Conservation (phyloP, 2,797 vertebrate species). For the Lepidocolaptes lacrymiger region DNA sequence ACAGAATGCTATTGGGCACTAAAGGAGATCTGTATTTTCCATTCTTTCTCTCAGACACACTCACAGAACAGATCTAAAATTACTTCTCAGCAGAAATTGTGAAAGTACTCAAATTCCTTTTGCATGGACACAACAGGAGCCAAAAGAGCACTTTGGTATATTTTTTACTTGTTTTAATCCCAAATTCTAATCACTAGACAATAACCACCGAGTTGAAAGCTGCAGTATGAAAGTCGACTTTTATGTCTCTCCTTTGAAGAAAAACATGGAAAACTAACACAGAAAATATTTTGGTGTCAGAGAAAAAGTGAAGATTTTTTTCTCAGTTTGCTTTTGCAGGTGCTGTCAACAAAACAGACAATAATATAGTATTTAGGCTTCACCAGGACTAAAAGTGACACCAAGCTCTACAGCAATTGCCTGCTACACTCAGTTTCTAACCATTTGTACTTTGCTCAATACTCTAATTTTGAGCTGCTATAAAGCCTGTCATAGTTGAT, state of each 20-base stretch:
- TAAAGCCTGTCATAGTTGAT: slow-evolving; percentile 71
- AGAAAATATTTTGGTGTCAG: not conserved
- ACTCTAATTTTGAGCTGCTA: slow-evolving; percentile 55
- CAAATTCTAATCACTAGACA: not conserved
- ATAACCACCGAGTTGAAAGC: not conserved
- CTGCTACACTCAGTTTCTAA: slow-evolving; percentile 30
- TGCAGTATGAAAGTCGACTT: not conserved
- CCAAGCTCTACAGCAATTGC: slow-evolving; percentile 53
- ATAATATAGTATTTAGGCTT: slow-evolving; percentile 67
- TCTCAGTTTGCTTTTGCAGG: slow-evolving; percentile 15
- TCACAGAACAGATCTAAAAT: not conserved
- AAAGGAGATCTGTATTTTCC: not conserved
- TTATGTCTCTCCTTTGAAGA: not conserved
- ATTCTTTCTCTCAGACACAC: not conserved
- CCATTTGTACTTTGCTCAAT: slow-evolving; percentile 42
- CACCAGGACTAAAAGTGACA: slow-evolving; percentile 68
- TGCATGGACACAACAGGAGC: not conserved
- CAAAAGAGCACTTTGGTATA: not conserved
- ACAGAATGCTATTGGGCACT: not conserved
- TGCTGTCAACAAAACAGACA: slow-evolving; percentile 50
- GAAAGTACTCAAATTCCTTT: not conserved
- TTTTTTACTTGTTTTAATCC: not conserved
- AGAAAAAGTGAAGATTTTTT: not conserved
- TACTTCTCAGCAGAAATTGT: not conserved
- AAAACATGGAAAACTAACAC: slow-evolving; percentile 17